A percentile compares a stretch with the other conserved stretches of the same genome.
These are phyloP conservation scores for Anhinga rufa DNA, from an alignment of 2,113 vertebrate species.

Conservation along the genomic window DNA sequence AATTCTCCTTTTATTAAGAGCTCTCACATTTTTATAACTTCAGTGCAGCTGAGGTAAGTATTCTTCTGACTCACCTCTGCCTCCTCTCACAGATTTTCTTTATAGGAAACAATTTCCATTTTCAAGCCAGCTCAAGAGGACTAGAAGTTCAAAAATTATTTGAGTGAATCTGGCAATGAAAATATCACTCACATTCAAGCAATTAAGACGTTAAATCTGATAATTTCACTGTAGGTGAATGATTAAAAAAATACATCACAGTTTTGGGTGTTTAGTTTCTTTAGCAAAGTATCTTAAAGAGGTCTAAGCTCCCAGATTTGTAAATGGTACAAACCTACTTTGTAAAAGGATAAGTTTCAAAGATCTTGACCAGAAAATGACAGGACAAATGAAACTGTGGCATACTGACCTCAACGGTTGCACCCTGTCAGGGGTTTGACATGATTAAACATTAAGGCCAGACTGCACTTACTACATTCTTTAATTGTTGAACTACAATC, in stretches of 20 bases:
- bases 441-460: accelerated
- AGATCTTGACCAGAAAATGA: background rate
- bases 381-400: background rate
- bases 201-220: background rate
- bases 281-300: background rate
- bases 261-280: background rate
- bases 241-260: background rate
- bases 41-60: background rate
- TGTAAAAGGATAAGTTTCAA: background rate
- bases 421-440: background rate
- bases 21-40: background rate
- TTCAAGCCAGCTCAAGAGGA: background rate
- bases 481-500: background rate
- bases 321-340: background rate
- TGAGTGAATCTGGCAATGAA: background rate
- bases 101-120: background rate
- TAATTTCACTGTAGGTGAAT: too few relatives aligned
- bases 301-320: background rate
- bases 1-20: background rate
- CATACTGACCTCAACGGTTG: background rate
- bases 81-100: background rate
- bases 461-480: background rate
- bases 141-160: background rate
- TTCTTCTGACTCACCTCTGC: background rate
- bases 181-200: background rate